Evolutionary conservation across 2,888 invertebrate genomes (phyloP).

Genomic region (Thyatira batis): DNA sequence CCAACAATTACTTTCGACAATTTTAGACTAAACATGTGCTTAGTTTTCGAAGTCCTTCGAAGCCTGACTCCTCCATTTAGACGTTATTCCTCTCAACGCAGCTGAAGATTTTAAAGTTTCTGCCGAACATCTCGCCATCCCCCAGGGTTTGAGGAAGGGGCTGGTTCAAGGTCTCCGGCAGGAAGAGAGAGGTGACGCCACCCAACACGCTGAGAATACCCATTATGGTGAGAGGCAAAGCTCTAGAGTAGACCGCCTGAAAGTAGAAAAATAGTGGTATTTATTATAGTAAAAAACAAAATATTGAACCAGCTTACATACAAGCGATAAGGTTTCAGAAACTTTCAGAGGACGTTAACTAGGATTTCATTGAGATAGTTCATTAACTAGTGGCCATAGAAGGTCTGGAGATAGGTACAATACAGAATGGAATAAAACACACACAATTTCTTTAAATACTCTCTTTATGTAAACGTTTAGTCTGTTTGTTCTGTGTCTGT

Average conservation of each 20-base stretch:
- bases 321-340: not conserved
- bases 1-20: too few relatives aligned
- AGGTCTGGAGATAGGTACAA: too few relatives aligned
- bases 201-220: conserved; percentile 82
- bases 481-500: too few relatives aligned
- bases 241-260: conserved; percentile 82
- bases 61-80: conserved; percentile 1
- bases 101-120: conserved; percentile 80
- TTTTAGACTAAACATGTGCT: not conserved
- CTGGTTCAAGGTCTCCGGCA: conserved; percentile 85
- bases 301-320: not conserved
- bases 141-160: conserved; percentile 84
- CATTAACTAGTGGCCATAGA: too few relatives aligned
- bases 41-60: conserved; percentile 7
- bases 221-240: conserved; percentile 83
- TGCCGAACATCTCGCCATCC: conserved; percentile 84
- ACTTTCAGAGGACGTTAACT: too few relatives aligned
- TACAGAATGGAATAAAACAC: too few relatives aligned
- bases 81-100: conserved; percentile 57
- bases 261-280: conserved; percentile 15
- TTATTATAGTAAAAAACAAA: not conserved
- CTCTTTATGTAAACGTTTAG: too few relatives aligned
- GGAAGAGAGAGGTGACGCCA: conserved; percentile 81
- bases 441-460: too few relatives aligned
- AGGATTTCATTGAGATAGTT: too few relatives aligned